These are phyloP conservation scores for Drosophila basisetae DNA, from an alignment of 2,888 invertebrate genomes.

Conservation along the genomic window DNA sequence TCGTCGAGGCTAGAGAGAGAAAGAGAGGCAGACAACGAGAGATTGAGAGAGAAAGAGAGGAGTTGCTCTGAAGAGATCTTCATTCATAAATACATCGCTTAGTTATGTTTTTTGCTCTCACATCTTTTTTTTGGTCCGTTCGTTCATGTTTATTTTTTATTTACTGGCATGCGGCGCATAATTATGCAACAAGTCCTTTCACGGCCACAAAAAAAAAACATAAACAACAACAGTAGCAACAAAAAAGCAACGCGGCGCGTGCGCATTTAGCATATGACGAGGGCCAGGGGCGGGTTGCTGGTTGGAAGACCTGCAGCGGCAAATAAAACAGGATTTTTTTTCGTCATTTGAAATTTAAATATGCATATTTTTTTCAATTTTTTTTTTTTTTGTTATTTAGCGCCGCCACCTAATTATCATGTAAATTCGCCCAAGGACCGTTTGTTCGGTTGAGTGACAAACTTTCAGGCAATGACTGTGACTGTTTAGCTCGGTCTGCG, in stretches of 20 bases:
- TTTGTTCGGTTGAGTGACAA: conserved; percentile 47
- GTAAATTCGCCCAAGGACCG: conserved; percentile 73
- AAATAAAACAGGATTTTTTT: conserved; percentile 78
- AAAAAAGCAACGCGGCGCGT: conserved; percentile 73
- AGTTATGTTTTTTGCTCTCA: conserved; percentile 51
- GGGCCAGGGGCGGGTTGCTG: conserved; percentile 8
- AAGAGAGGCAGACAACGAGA: conserved; percentile 6
- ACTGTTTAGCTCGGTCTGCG: conserved; percentile 54
- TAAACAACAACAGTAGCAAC: conserved; percentile 6
- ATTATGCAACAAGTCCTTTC: conserved; percentile 83
- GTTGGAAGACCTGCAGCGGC: conserved; percentile 11
- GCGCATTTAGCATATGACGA: conserved; percentile 81
- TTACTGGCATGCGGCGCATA: conserved; percentile 71
- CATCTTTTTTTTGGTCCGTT: conserved; percentile 19
- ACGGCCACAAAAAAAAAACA: conserved; percentile 39
- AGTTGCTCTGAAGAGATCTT: conserved; percentile 49
- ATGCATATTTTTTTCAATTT: conserved; percentile 44
- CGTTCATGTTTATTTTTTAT: conserved; percentile 37
- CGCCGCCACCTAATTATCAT: conserved; percentile 76
- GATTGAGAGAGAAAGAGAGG: conserved; percentile 9
- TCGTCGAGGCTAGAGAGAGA: conserved; percentile 29
- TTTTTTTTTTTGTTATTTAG: conserved; percentile 38
- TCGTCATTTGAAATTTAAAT: conserved; percentile 78
- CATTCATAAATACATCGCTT: conserved; percentile 79
- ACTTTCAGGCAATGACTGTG: conserved; percentile 30